Conservation (phyloP, 2,888 invertebrate genomes). For the Asteroscopus sphinx region DNA sequence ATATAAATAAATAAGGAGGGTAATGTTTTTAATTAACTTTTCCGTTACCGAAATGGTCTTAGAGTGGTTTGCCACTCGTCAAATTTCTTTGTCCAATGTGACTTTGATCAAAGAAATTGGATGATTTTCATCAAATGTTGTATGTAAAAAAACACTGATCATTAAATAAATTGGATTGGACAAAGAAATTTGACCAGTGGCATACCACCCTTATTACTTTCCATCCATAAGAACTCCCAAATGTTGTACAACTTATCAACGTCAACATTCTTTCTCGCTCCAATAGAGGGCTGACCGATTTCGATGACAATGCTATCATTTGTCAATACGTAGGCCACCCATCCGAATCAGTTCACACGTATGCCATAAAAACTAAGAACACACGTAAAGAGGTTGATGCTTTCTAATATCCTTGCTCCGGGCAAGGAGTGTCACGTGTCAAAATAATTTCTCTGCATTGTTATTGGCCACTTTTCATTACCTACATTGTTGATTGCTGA, state of each 20-base stretch:
- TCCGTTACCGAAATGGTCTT: no score
- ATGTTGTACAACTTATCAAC: neutral
- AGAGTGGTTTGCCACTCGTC: no score
- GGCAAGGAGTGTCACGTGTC: constrained; percentile 45
- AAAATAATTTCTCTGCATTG: constrained; percentile 52
- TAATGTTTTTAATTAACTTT: no score
- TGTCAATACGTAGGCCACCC: constrained; percentile 46
- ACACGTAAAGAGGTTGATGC: constrained; percentile 54
- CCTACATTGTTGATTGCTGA: constrained; percentile 46
- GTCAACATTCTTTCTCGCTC: neutral
- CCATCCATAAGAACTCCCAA: neutral
- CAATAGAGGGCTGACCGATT: constrained; percentile 24
- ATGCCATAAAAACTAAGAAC: constrained; percentile 47
- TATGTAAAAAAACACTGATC: no score
- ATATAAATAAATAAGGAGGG: no score
- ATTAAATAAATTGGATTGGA: no score
- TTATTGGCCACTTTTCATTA: constrained; percentile 43
- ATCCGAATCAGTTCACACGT: constrained; percentile 49
- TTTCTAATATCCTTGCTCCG: constrained; percentile 53
- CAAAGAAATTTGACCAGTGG: no score
- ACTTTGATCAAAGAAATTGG: no score
- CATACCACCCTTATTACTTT: neutral
- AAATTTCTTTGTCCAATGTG: no score
- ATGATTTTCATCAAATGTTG: no score
- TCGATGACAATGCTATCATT: constrained; percentile 15